phyloP scores from a whole-genome alignment of 2,888 invertebrate genomes.

The Choristoneura rosaceana region DNA sequence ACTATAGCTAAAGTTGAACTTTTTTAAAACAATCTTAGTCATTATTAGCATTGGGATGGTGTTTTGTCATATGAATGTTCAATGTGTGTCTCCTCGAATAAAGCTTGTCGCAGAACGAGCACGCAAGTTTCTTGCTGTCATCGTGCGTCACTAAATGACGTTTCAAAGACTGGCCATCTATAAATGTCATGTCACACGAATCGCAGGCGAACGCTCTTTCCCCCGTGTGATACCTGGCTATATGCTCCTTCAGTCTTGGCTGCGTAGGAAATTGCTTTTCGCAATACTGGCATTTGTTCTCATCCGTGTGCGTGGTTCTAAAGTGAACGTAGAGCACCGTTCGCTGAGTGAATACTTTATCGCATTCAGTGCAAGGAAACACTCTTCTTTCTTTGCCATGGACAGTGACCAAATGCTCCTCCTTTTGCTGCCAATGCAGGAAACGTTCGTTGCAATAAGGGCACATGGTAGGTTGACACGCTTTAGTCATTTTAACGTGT shows the following conservation, averaged over 20 bases:
- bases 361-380: constrained; percentile 42
- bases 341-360: constrained; percentile 32
- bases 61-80: constrained; percentile 27
- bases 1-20: too few relatives aligned
- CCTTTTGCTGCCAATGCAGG: constrained; percentile 16
- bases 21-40: background rate
- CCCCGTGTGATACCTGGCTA: constrained; percentile 31
- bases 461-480: constrained; percentile 35
- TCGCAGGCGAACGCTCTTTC: constrained; percentile 31
- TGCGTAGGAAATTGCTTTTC: constrained; percentile 26
- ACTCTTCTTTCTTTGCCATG: constrained; percentile 34
- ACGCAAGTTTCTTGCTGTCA: constrained; percentile 26
- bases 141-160: constrained; percentile 33
- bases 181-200: constrained; percentile 34
- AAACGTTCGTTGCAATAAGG: constrained; percentile 37
- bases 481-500: constrained; percentile 34
- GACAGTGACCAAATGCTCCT: constrained; percentile 33
- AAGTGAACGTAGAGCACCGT: constrained; percentile 36
- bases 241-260: constrained; percentile 26
- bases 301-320: constrained; percentile 36
- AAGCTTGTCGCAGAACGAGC: constrained; percentile 18
- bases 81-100: constrained; percentile 22
- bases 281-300: constrained; percentile 42
- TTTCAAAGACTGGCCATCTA: background rate
- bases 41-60: constrained; percentile 17